phyloP scores from a whole-genome alignment of 2,113 vertebrate genomes.

The Bujurquina vittata region DNA sequence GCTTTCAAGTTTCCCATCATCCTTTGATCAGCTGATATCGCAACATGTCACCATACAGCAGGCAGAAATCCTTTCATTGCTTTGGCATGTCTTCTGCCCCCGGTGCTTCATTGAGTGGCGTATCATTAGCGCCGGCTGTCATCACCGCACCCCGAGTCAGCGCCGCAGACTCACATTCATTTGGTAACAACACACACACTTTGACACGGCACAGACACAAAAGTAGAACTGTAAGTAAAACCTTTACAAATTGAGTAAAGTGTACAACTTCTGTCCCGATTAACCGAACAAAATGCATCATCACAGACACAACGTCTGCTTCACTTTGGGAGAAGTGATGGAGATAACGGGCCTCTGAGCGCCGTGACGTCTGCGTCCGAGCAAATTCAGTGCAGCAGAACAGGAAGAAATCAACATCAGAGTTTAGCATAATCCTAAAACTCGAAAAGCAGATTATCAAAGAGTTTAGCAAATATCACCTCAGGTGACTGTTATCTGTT shows the following conservation, averaged over 20 bases:
- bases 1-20: slow-evolving; percentile 48
- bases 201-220: neutral
- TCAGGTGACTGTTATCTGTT: slow-evolving; percentile 73
- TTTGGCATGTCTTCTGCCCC: slow-evolving; percentile 64
- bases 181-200: slow-evolving; percentile 10
- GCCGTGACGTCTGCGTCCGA: neutral
- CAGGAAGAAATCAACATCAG: slow-evolving; percentile 19
- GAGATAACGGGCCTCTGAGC: neutral
- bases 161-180: slow-evolving; percentile 9
- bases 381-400: slow-evolving; percentile 5
- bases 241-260: neutral
- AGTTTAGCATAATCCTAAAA: slow-evolving; percentile 49
- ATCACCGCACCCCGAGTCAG: slow-evolving; percentile 41
- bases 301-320: neutral
- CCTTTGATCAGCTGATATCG: slow-evolving; percentile 56
- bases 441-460: slow-evolving; percentile 50
- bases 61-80: slow-evolving; percentile 30
- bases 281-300: neutral
- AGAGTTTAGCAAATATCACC: slow-evolving; percentile 65
- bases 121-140: slow-evolving; percentile 68
- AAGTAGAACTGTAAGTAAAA: slow-evolving; percentile 5
- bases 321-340: neutral
- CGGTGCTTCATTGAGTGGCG: slow-evolving; percentile 58
- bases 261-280: neutral
- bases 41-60: slow-evolving; percentile 50